These are phyloP conservation scores for Plutomurus gul DNA, from an alignment of 1,140 invertebrate genomes.

Conservation along the genomic window DNA sequence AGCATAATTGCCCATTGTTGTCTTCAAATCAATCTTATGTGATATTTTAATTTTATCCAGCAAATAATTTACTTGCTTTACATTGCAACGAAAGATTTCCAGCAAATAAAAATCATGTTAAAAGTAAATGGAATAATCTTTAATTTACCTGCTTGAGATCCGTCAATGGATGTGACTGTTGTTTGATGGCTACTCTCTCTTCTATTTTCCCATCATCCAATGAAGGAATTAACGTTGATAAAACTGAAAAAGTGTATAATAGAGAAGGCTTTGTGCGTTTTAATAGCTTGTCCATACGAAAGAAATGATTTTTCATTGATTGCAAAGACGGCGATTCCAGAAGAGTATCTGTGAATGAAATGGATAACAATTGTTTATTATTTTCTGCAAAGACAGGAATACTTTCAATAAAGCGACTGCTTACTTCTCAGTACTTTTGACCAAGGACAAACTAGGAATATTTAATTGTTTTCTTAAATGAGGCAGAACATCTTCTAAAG, in stretches of 20 bases:
- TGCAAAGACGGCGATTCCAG: slow-evolving; percentile 48
- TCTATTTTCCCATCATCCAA: neutral
- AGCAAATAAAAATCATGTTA: neutral
- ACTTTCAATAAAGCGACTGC: too few species aligned
- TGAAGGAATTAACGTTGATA: slow-evolving; percentile 14
- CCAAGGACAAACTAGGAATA: slow-evolving; percentile 53
- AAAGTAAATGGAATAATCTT: too few species aligned
- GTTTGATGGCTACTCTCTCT: slow-evolving; percentile 35
- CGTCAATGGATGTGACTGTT: neutral
- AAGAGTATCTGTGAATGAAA: slow-evolving; percentile 41
- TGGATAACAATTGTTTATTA: neutral
- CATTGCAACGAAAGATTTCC: slow-evolving; percentile 50
- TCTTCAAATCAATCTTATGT: slow-evolving; percentile 49
- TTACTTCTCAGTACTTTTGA: slow-evolving; percentile 58
- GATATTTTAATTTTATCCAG: too few species aligned
- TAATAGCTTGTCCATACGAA: neutral
- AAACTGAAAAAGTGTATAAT: slow-evolving; percentile 24
- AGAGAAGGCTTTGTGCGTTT: slow-evolving; percentile 14
- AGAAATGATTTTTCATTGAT: neutral
- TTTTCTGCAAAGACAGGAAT: too few species aligned
- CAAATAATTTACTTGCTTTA: too few species aligned
- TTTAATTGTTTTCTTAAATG: slow-evolving; percentile 55
- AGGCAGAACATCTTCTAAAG: slow-evolving; percentile 55
- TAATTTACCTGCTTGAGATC: slow-evolving; percentile 4
- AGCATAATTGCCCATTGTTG: slow-evolving; percentile 52